Evolutionary conservation across 2,797 vertebrate genomes (phyloP).

Genomic region (Trachurus trachurus): DNA sequence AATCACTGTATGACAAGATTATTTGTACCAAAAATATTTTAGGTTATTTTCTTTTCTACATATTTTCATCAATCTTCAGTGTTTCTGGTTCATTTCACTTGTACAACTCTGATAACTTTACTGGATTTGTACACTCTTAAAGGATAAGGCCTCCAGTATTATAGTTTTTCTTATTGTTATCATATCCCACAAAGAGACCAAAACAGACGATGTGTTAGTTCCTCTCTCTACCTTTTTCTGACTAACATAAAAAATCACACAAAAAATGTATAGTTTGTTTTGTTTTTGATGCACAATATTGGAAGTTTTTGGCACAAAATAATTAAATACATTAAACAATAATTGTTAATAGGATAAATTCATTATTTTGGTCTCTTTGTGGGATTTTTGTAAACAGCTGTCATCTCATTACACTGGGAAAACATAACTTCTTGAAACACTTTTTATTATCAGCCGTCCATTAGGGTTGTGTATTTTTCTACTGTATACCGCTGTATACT

Average conservation of each 20-base stretch:
- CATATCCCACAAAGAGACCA: not conserved
- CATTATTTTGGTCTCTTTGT: not conserved
- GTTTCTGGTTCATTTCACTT: slow-evolving; percentile 1
- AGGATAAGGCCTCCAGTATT: not conserved
- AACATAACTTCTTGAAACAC: not conserved
- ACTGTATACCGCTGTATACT: slow-evolving; percentile 1
- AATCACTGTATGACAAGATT: not conserved
- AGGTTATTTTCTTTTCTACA: not conserved
- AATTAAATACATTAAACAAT: not conserved
- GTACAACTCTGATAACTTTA: not conserved
- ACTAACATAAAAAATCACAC: not conserved
- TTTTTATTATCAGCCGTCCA: slow-evolving; percentile 32
- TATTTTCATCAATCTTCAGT: not conserved
- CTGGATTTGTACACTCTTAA: not conserved
- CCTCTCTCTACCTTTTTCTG: not conserved
- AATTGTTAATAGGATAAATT: not conserved
- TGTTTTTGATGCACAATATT: not conserved
- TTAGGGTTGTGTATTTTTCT: slow-evolving; percentile 17
- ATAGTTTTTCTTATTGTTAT: not conserved
- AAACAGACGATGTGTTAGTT: not conserved
- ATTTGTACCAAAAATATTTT: not conserved
- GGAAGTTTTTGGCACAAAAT: not conserved
- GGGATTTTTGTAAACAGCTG: not conserved
- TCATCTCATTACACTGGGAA: not conserved
- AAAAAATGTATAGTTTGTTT: not conserved